A percentile compares a stretch with the other conserved stretches of the same genome.
These are phyloP conservation scores for Drosophila athabasca DNA, from an alignment of 1,140 invertebrate genomes.

Conservation along the genomic window DNA sequence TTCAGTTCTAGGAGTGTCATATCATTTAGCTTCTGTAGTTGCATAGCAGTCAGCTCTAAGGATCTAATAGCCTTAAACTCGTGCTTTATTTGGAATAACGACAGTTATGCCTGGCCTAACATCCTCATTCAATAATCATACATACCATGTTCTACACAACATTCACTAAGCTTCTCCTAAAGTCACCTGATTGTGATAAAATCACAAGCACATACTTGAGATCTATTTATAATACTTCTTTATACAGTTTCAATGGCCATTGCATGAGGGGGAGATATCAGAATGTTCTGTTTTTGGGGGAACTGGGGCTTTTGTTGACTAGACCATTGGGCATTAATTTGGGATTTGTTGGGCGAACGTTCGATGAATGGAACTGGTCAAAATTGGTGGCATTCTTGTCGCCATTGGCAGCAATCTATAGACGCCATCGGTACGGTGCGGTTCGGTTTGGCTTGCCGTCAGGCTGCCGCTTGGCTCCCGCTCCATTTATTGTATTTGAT, in stretches of 20 bases:
- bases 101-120: no score
- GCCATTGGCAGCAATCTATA: slow-evolving; percentile 75
- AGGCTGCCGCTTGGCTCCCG: slow-evolving; percentile 62
- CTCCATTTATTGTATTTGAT: slow-evolving; percentile 67
- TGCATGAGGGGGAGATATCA: slow-evolving; percentile 31
- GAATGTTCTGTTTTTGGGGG: background rate
- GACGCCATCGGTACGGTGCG: slow-evolving; percentile 62
- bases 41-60: no score
- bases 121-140: no score
- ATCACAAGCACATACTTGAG: slow-evolving; percentile 46
- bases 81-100: no score
- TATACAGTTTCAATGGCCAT: slow-evolving; percentile 46
- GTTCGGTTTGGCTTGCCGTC: slow-evolving; percentile 17
- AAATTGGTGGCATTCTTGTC: slow-evolving; percentile 71
- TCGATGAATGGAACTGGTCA: slow-evolving; percentile 66
- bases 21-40: no score
- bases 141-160: no score
- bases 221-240: slow-evolving; percentile 48
- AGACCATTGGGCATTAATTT: slow-evolving; percentile 76
- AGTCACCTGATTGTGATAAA: slow-evolving; percentile 41
- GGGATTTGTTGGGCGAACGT: slow-evolving; percentile 63
- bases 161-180: slow-evolving; percentile 23
- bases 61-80: no score
- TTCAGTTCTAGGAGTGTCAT: no score
- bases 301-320: slow-evolving; percentile 62